phyloP scores from a whole-genome alignment of 2,113 vertebrate species.

The Lonchura striata region DNA sequence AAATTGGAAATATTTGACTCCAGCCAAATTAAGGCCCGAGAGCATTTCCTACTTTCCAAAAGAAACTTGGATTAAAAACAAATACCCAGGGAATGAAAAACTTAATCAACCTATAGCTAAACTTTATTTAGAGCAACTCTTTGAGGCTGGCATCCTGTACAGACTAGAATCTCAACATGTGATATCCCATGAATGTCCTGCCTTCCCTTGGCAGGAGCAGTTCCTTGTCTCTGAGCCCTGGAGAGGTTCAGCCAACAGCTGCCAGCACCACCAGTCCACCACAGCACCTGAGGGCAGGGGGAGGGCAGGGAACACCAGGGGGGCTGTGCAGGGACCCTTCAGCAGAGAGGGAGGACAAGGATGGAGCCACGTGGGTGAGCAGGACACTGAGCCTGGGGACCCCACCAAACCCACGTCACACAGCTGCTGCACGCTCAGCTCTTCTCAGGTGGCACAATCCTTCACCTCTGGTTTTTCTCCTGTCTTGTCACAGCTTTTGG shows the following conservation, averaged over 20 bases:
- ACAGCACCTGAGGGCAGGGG: fast-evolving
- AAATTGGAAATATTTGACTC: background rate
- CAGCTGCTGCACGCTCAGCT: background rate
- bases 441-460: background rate
- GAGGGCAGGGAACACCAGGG: background rate
- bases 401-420: background rate
- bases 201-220: background rate
- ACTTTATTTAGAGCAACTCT: background rate
- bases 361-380: fast-evolving
- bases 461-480: background rate
- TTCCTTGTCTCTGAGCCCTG: background rate
- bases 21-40: background rate
- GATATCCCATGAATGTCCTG: background rate
- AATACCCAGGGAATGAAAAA: background rate
- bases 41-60: background rate
- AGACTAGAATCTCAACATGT: background rate
- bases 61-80: background rate
- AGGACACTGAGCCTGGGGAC: background rate
- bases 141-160: background rate
- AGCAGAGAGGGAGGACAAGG: background rate
- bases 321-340: background rate
- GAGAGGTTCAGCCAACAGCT: background rate
- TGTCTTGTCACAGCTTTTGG: background rate
- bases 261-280: background rate
- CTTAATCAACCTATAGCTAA: background rate